Conservation (phyloP, 2,797 vertebrate species). For the Natrix natrix region DNA sequence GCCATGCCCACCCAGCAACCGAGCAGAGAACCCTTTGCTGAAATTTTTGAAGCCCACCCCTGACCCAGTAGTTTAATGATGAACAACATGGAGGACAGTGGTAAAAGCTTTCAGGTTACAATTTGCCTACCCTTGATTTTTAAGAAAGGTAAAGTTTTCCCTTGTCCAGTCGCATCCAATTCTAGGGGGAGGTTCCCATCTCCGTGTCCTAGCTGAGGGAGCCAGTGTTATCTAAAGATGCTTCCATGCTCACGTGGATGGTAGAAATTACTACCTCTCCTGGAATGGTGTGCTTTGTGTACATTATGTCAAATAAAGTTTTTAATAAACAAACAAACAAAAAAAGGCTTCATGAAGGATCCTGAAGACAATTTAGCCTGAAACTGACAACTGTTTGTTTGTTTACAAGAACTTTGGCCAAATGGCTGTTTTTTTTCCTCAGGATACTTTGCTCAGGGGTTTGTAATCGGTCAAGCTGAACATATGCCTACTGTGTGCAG, state of each 20-base stretch:
- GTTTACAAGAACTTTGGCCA: background rate
- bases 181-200: background rate
- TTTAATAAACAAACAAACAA: background rate
- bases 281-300: background rate
- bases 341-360: background rate
- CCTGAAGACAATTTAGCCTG: background rate
- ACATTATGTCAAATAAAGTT: background rate
- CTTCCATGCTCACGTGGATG: background rate
- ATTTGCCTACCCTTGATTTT: background rate
- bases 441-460: background rate
- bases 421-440: background rate
- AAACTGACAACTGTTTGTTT: background rate
- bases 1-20: no score
- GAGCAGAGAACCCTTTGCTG: no score
- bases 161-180: background rate
- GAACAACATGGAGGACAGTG: background rate
- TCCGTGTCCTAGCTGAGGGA: background rate
- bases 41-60: no score
- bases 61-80: background rate
- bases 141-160: background rate
- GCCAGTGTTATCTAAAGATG: background rate
- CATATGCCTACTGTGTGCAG: background rate
- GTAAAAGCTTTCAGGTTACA: background rate
- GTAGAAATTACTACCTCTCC: background rate
- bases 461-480: background rate